Base-by-base conservation (phyloP, 2,113 vertebrate genomes). In the Amblyopsis rosae region DNA sequence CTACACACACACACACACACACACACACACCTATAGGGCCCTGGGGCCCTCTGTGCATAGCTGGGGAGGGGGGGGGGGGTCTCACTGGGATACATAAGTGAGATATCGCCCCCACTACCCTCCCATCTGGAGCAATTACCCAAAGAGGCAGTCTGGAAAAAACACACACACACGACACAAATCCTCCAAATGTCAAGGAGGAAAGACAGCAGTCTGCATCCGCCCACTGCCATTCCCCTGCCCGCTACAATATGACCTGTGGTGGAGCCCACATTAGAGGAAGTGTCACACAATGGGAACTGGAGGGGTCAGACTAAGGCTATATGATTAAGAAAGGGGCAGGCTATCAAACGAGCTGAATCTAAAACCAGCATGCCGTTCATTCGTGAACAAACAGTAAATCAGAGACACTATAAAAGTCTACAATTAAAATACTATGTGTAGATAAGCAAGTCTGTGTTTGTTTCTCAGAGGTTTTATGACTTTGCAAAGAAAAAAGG, bases 71-170 rank as follows among this genome's bases (percentile, higher is more conserved):
- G 35, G 0, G 35, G 35, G 4, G 35, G 35, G 35, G 35, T 35
- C 17, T 47, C 54, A 26, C 16, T 57, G 54, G 65, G 32, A 13
- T n/a, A 19, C 32, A 33, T n/a, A 11, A 16, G 33, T 66, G n/a
- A 41, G 53, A 66, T n/a, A 3, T 19, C n/a, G 32, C 32, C 64
- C 33, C 32, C 26, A 41, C 12, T 16, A n/a, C 17, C 56, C 9
- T 19, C 32, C 3, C 19, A 41, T 41, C 65, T 67, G 45, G 45
- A 48, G 65, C 12, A 46, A 67, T 58, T 67, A 57, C 54, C 5
- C 12, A 11, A 6, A 11, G 11, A 8, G 2, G 7, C 16, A 15
- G 15, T 15, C 32, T 55, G 33, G 45, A 35, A 46, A 35, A 35
- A 26, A 41, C 6, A 54, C 4, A 51, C 26, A 26, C 26, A 26